Base-by-base conservation (phyloP, 92 coral and sea anemone genomes). In the Parazoanthus atlanticus region DNA sequence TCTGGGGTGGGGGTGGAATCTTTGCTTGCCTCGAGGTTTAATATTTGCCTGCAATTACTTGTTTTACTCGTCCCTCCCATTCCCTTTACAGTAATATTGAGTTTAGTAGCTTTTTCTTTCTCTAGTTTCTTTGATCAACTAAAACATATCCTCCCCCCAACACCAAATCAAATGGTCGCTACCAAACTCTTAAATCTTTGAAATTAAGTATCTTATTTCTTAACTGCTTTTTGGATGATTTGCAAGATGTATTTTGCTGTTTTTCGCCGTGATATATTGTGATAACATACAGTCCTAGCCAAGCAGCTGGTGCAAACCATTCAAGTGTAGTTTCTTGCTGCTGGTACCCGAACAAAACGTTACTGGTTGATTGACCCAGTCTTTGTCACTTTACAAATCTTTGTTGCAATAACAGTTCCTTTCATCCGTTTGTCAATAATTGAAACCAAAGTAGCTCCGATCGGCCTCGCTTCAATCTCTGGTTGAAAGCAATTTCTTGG, bases 271-370 rank as follows among this genome's bases (percentile, higher is more conserved):
- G 69, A 61, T 61, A 61, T 61, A 25, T 61, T 61, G 79, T 29
- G 38, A 74, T 74, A 29, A 32, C 47, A n/a, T 74, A 11, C 38
- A 28, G 47, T 33, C 23, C 47, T 15, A 74, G 28, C 79, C 15
- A 16, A 28, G 69, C 79, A 74, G 8, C 79, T 36, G 79, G 79
- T 74, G 43, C 47, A 32, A 74, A 74, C 47, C 79, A 74, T 32
- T 34, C 34, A 74, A 74, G 79, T 74, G 79, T 74, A 74, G n/a
- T 74, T 23, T 15, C 25, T 32, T 17, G 16, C 29, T 74, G 15
- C 79, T 74, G 79, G 79, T 75, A 75, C 79, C 79, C 5, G 79
- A 75, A 33, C 43, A 1, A 34, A 3, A 19, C 28, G 28, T 5
- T 41, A 36, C 79, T 32, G 79, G 79, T 75, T 75, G 29, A 75